Base-by-base conservation (phyloP, 2,113 vertebrate species). In the Cavia porcellus region DNA sequence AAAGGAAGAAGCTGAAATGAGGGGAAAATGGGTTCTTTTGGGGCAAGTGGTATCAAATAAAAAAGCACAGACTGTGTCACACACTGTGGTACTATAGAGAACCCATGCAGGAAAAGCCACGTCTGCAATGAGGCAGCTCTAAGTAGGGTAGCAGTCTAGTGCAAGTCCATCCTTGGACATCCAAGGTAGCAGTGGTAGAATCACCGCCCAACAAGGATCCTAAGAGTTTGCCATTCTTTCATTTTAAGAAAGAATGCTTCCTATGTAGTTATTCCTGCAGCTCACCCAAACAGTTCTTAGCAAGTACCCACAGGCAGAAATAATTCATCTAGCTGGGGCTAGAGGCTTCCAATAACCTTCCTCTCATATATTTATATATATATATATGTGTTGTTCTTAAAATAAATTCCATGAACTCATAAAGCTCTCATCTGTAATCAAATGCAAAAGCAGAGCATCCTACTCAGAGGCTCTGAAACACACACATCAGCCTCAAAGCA, bases 331-430 rank as follows among this genome's bases (percentile, higher is more conserved):
- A 96, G 85, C 62, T 84, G 93, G 61, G 70, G 68, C 87, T 77
- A 77, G 89, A 90, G 35, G 77, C 90, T 75, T 83, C 92, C 87
- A 82, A 66, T 80, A 86, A 92, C 92, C 88, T 95, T 96, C 83
- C 20, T 90, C 55, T 95, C 92, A 79, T 83, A 80, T 82, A 52
- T 72, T 45, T 83, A 42, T 90, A 28, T 62, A 62, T 62, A 62
- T 59, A 13, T 74, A 17, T 68, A 11, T 68, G 19, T 93, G 55
- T 94, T 95, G 91, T 83, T 92, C 88, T 95, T 95, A 97, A 98
- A 98, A 98, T 96, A 97, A 98, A 98, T 96, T 90, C 96, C 93
- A 86, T 80, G 86, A 95, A 97, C 91, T 93, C 92, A 90, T 90
- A 97, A 98, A 94, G 88, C 96, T 97, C 96, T 96, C 94, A 96